Evolutionary conservation across 1,140 invertebrate genomes (phyloP).

Genomic region (Dryas iulia): DNA sequence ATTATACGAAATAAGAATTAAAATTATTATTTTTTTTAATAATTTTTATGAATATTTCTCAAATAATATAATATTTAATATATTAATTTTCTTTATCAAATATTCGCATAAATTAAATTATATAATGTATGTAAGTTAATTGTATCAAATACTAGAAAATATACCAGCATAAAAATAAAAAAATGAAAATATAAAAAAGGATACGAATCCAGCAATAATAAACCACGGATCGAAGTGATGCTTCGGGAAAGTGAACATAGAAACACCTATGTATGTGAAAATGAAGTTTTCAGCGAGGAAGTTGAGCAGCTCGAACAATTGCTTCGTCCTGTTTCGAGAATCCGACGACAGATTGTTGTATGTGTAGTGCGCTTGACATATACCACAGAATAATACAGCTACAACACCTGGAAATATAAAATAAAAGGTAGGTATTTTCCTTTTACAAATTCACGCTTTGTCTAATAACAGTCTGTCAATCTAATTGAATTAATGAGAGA

Average conservation of each 20-base stretch:
- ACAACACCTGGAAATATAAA: conserved; percentile 87
- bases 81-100: too few species aligned
- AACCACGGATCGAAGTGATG: conserved; percentile 96
- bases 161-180: neutral
- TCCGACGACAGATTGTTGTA: conserved; percentile 97
- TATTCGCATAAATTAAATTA: too few species aligned
- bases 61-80: too few species aligned
- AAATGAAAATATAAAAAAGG: conserved; percentile 77
- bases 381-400: conserved; percentile 98
- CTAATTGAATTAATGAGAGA: too few species aligned
- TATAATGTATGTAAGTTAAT: too few species aligned
- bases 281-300: conserved; percentile 99
- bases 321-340: conserved; percentile 95
- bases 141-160: too few species aligned
- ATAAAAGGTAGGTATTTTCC: neutral
- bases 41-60: too few species aligned
- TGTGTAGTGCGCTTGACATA: conserved; percentile 99
- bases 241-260: conserved; percentile 98
- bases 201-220: conserved; percentile 96
- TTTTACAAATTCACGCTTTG: too few species aligned
- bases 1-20: too few species aligned
- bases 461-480: too few species aligned
- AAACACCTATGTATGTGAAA: conserved; percentile 99
- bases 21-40: too few species aligned
- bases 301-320: conserved; percentile 96